Evolutionary conservation across 2,888 invertebrate species (phyloP).

Genomic region (Metalampra italica): DNA sequence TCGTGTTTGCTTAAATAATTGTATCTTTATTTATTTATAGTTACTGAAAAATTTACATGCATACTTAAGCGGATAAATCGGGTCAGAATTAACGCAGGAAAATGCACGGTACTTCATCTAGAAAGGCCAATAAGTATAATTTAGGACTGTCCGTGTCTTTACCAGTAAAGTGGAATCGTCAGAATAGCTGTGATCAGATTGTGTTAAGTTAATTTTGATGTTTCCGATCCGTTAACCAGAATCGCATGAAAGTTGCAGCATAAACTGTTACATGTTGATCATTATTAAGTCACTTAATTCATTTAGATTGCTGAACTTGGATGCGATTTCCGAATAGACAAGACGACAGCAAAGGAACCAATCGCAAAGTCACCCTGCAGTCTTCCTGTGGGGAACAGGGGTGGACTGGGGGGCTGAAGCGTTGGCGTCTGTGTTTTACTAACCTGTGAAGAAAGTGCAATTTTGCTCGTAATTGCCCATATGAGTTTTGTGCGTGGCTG

Average conservation of each 20-base stretch:
- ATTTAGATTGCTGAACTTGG: conserved; percentile 33
- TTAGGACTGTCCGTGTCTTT: conserved; percentile 38
- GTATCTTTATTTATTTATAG: conserved; percentile 27
- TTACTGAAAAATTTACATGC: conserved; percentile 43
- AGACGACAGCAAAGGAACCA: conserved; percentile 58
- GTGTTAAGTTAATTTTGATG: conserved; percentile 42
- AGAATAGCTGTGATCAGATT: conserved; percentile 33
- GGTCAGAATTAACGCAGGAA: conserved; percentile 64
- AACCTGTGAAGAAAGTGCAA: conserved; percentile 79
- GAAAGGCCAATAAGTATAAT: conserved; percentile 41
- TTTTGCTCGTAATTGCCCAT: conserved; percentile 78
- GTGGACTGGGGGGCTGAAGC: conserved; percentile 76
- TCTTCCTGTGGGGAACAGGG: conserved; percentile 76
- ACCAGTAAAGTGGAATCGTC: conserved; percentile 32
- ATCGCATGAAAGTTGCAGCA: conserved; percentile 56
- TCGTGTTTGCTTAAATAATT: conserved; percentile 36
- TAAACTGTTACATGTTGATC: neutral
- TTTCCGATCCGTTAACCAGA: conserved; percentile 38
- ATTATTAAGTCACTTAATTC: conserved; percentile 24
- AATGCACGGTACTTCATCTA: conserved; percentile 52
- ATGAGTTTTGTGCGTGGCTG: conserved; percentile 79
- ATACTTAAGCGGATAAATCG: conserved; percentile 52
- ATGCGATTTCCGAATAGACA: conserved; percentile 56
- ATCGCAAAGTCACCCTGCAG: conserved; percentile 72
- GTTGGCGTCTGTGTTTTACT: conserved; percentile 74